A percentile compares a stretch with the other conserved stretches of the same genome.
These are phyloP conservation scores for Podilymbus podiceps DNA, from an alignment of 2,113 vertebrate genomes.

Conservation along the genomic window DNA sequence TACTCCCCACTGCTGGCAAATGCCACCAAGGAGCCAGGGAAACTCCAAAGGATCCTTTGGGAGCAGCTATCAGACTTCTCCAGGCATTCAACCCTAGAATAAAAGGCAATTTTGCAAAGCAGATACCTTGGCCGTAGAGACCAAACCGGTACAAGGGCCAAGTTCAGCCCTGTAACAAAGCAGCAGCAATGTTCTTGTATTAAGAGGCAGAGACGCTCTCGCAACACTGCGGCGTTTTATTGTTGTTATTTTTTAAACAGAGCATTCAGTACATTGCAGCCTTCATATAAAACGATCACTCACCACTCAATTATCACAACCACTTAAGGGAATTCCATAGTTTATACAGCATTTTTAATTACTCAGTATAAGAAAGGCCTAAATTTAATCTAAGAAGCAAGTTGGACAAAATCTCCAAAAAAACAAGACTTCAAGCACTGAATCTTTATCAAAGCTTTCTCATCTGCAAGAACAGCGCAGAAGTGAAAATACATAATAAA, in stretches of 20 bases:
- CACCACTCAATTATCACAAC: background rate
- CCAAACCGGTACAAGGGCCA: background rate
- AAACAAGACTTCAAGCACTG: background rate
- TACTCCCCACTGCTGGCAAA: background rate
- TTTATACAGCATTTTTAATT: conserved; percentile 23
- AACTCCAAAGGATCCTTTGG: background rate
- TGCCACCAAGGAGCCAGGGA: background rate
- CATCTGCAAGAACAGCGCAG: background rate
- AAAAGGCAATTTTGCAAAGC: background rate
- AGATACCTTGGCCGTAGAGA: background rate
- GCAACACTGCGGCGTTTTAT: background rate
- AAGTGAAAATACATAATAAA: background rate
- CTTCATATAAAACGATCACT: background rate
- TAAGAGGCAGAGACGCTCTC: background rate
- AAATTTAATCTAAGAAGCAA: background rate
- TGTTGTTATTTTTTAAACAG: background rate
- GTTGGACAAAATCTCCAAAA: background rate
- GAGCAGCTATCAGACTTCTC: background rate
- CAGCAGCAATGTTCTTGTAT: background rate
- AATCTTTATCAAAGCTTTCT: background rate
- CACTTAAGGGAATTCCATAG: background rate
- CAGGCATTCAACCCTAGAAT: background rate
- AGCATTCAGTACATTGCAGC: background rate
- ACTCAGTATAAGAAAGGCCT: background rate
- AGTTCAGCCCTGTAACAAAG: background rate